Percentiles rank a stretch among this genome's conserved stretches.
Evolutionary conservation across 2,113 vertebrate genomes (phyloP).

Genomic region (Gymnorhina tibicen): DNA sequence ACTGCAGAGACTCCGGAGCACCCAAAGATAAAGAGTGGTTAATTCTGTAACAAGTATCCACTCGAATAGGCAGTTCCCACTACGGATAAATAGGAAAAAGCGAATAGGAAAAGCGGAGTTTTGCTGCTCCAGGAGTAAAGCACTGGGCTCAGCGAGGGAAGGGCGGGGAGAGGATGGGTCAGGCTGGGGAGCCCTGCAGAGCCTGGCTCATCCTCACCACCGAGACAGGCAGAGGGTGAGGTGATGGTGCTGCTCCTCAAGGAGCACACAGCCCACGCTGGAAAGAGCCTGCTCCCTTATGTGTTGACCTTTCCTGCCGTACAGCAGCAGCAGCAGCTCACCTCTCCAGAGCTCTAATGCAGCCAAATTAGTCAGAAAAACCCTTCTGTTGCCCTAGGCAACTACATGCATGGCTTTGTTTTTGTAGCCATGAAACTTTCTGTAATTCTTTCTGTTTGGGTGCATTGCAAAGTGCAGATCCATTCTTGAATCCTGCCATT

Average conservation of each 20-base stretch:
- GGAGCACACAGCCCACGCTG: neutral
- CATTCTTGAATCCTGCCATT: neutral
- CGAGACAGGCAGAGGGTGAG: neutral
- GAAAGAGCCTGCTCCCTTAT: neutral
- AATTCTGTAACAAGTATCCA: neutral
- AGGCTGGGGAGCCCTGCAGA: neutral
- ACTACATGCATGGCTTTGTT: neutral
- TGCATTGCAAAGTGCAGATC: neutral
- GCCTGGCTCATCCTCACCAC: neutral
- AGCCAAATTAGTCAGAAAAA: neutral
- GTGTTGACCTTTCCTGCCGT: neutral
- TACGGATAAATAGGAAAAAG: too few relatives aligned
- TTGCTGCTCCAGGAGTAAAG: neutral
- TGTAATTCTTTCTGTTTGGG: neutral
- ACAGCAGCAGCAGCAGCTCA: neutral
- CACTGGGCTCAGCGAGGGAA: neutral
- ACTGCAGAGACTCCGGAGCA: neutral
- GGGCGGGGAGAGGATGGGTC: neutral
- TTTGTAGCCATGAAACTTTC: neutral
- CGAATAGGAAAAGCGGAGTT: accelerated
- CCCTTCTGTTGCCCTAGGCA: neutral
- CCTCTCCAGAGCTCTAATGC: neutral
- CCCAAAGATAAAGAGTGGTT: accelerated
- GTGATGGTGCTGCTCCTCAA: neutral
- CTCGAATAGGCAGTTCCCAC: neutral